phyloP scores from a whole-genome alignment of 2,797 vertebrate genomes.

The Podargus strigoides region DNA sequence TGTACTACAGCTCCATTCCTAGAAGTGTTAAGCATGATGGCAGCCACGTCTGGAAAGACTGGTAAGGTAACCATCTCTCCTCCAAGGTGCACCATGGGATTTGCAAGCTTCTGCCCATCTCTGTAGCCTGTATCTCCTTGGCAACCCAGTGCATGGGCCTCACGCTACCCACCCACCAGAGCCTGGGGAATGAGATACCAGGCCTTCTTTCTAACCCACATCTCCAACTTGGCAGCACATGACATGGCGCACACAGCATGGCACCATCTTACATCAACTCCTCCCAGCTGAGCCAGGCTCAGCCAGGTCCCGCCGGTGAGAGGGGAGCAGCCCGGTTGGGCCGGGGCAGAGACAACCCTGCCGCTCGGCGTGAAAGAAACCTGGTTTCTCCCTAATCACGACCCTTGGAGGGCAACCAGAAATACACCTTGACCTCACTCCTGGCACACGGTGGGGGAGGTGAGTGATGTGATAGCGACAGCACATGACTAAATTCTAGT shows the following conservation, averaged over 20 bases:
- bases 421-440: slow-evolving; percentile 65
- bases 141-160: slow-evolving; percentile 72
- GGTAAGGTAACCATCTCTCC: slow-evolving; percentile 70
- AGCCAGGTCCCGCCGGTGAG: neutral
- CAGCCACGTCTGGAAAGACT: slow-evolving; percentile 65
- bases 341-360: slow-evolving; percentile 16
- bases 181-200: slow-evolving; percentile 66
- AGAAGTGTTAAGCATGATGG: slow-evolving; percentile 69
- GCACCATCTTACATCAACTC: slow-evolving; percentile 55
- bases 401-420: slow-evolving; percentile 11
- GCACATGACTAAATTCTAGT: slow-evolving; percentile 56
- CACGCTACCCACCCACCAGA: slow-evolving; percentile 69
- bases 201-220: slow-evolving; percentile 71
- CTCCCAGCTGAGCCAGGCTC: slow-evolving; percentile 41
- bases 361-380: neutral
- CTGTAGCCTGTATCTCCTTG: slow-evolving; percentile 64
- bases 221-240: slow-evolving; percentile 68
- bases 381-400: slow-evolving; percentile 18
- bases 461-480: slow-evolving; percentile 2
- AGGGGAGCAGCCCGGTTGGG: slow-evolving; percentile 31
- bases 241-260: slow-evolving; percentile 69
- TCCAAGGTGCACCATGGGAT: slow-evolving; percentile 64
- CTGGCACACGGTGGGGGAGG: slow-evolving; percentile 62
- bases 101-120: slow-evolving; percentile 68
- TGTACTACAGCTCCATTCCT: slow-evolving; percentile 67